phyloP scores from a whole-genome alignment of 2,113 vertebrate genomes.

The Caranx ignobilis region DNA sequence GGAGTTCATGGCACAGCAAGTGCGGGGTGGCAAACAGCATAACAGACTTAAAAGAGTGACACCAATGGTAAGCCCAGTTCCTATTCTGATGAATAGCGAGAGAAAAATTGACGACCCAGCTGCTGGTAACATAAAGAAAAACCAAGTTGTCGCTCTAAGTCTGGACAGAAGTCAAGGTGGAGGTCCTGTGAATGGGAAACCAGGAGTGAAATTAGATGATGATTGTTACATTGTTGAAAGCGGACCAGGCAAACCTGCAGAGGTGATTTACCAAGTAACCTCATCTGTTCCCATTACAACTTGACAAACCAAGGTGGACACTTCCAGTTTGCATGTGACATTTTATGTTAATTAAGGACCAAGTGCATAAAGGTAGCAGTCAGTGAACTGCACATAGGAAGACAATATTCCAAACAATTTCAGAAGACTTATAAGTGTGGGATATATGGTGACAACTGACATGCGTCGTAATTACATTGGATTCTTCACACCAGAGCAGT shows the following conservation, averaged over 20 bases:
- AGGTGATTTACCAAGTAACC: conserved; percentile 76
- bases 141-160: conserved; percentile 10
- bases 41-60: conserved; percentile 27
- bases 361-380: conserved; percentile 8
- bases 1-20: conserved; percentile 69
- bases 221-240: conserved; percentile 81
- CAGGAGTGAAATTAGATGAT: conserved; percentile 46
- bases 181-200: conserved; percentile 19
- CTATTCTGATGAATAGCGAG: conserved; percentile 56
- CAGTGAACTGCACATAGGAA: conserved; percentile 17
- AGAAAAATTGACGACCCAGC: conserved; percentile 18
- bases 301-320: conserved; percentile 42
- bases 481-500: conserved; percentile 21
- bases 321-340: conserved; percentile 34
- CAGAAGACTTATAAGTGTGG: not conserved
- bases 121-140: conserved; percentile 34
- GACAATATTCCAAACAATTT: conserved; percentile 11
- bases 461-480: conserved; percentile 22
- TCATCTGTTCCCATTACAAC: conserved; percentile 76
- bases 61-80: not conserved
- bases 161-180: conserved; percentile 34
- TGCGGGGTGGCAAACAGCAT: conserved; percentile 35
- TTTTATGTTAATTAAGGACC: conserved; percentile 39
- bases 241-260: conserved; percentile 68
- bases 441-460: conserved; percentile 15